phyloP scores from a whole-genome alignment of 2,113 vertebrate genomes.

The Micronisus gabar region DNA sequence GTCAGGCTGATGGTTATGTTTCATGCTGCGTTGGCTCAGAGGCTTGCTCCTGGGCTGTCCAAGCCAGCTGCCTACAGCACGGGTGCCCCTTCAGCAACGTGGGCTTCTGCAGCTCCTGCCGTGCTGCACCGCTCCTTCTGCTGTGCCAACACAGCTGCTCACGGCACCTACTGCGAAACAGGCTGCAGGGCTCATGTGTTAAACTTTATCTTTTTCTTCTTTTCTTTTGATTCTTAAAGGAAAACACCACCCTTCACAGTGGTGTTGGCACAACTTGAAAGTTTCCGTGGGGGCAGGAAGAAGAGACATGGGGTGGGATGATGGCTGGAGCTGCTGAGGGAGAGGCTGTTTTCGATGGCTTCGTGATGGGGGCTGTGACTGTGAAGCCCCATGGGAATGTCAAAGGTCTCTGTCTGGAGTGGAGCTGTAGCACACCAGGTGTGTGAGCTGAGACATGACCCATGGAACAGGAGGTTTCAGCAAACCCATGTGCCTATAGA shows the following conservation, averaged over 20 bases:
- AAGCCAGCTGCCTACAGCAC: neutral
- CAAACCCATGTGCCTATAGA: neutral
- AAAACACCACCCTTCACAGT: neutral
- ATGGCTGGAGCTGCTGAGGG: neutral
- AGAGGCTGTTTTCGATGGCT: neutral
- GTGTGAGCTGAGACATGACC: neutral
- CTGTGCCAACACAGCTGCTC: neutral
- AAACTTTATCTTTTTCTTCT: neutral
- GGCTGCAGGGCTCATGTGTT: neutral
- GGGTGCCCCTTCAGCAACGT: neutral
- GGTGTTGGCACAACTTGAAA: neutral
- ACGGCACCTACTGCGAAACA: fast-evolving
- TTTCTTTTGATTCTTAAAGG: neutral
- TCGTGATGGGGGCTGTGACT: neutral
- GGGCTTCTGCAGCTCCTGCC: neutral
- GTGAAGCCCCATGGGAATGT: neutral
- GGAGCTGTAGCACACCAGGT: neutral
- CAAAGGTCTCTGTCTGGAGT: neutral
- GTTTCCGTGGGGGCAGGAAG: neutral
- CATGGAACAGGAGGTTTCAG: neutral
- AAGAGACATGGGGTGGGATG: neutral
- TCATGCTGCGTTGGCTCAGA: neutral
- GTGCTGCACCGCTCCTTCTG: fast-evolving
- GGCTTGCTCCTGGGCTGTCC: neutral
- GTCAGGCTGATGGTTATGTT: fast-evolving